Evolutionary conservation across 2,797 vertebrate genomes (phyloP).

Genomic region (Leptodactylus fallax): DNA sequence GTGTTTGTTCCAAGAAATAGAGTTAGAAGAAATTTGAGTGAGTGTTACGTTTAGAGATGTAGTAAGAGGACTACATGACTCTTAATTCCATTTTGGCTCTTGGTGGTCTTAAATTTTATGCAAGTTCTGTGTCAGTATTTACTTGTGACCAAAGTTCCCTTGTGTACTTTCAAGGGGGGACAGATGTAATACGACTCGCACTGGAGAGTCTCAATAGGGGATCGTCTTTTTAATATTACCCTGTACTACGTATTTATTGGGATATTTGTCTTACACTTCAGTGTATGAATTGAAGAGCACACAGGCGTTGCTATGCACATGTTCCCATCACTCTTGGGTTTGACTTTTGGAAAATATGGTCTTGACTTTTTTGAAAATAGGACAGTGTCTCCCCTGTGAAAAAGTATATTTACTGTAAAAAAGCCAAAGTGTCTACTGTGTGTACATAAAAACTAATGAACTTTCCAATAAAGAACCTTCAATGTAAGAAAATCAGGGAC

Average conservation of each 20-base stretch:
- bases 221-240: not conserved
- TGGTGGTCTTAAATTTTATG: not conserved
- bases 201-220: not conserved
- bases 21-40: slow-evolving; percentile 42
- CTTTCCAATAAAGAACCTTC: slow-evolving; percentile 20
- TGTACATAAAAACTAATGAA: slow-evolving; percentile 4
- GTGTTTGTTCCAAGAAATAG: slow-evolving; percentile 53
- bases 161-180: not conserved
- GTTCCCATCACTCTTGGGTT: not conserved
- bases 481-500: not conserved
- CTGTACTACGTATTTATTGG: not conserved
- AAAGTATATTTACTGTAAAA: not conserved
- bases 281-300: not conserved
- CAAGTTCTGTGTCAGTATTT: not conserved
- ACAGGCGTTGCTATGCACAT: not conserved
- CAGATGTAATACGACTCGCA: not conserved
- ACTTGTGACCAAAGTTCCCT: not conserved
- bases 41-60: slow-evolving; percentile 2
- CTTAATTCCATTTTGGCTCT: slow-evolving; percentile 5
- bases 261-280: not conserved
- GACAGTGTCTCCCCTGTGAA: not conserved
- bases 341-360: slow-evolving; percentile 14
- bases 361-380: not conserved
- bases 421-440: slow-evolving; percentile 11
- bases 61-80: not conserved